phyloP scores from a whole-genome alignment of 2,113 vertebrate genomes.

The Pseudorectes ferrugineus region DNA sequence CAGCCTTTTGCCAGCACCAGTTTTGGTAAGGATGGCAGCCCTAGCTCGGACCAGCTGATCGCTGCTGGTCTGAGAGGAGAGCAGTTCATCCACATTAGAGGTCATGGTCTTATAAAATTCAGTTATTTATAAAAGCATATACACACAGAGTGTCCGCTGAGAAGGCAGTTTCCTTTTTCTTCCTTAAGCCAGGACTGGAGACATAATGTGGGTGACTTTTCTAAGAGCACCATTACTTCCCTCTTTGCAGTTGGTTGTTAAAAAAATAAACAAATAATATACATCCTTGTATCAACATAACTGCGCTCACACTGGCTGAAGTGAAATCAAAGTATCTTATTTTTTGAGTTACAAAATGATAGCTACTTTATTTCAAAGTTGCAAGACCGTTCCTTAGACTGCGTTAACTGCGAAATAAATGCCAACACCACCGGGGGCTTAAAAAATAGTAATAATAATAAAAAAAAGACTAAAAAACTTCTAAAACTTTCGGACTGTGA shows the following conservation, averaged over 20 bases:
- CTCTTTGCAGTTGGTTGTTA: not conserved
- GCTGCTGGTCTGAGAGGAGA: not conserved
- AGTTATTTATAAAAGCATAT: not conserved
- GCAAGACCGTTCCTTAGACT: not conserved
- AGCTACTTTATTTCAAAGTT: not conserved
- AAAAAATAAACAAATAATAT: accelerated
- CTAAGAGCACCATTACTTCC: not conserved
- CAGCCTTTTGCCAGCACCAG: not conserved
- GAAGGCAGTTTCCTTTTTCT: not conserved
- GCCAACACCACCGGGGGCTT: not conserved
- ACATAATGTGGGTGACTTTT: not conserved
- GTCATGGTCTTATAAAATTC: accelerated
- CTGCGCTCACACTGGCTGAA: accelerated
- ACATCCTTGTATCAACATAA: not conserved
- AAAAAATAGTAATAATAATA: not conserved
- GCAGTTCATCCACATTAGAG: not conserved
- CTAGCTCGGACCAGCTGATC: accelerated
- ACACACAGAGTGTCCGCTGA: accelerated
- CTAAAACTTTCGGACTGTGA: not conserved
- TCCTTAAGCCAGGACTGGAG: not conserved
- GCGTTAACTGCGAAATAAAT: not conserved
- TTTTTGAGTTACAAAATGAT: not conserved
- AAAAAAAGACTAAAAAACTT: no score
- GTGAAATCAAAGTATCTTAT: not conserved
- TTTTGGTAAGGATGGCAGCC: accelerated